Conservation (phyloP, 1,140 invertebrate species). For the Harlomillsia oculata region DNA sequence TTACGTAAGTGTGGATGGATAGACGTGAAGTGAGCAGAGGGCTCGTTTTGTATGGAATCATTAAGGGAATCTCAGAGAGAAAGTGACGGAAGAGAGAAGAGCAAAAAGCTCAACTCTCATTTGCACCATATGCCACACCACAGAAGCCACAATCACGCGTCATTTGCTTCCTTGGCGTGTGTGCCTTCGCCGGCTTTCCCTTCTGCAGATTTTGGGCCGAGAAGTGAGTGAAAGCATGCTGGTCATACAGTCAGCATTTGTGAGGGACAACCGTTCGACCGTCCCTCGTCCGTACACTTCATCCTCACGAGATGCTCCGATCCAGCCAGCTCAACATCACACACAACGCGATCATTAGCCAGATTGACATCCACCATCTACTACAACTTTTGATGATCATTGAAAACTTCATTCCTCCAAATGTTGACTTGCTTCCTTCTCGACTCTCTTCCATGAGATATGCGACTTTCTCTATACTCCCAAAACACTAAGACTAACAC, state of each 20-base stretch:
- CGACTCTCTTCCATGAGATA: background rate
- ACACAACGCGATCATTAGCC: constrained; percentile 25
- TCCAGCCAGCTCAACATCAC: background rate
- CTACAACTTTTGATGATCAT: constrained; percentile 30
- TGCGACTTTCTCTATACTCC: background rate
- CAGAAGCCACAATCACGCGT: constrained; percentile 20
- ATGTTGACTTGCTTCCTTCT: background rate
- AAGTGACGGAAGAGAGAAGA: constrained; percentile 7
- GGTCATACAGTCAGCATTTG: too few species aligned
- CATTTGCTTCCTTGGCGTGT: constrained; percentile 11
- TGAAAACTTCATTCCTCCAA: constrained; percentile 22
- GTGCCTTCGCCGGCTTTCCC: background rate
- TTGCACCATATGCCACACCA: constrained; percentile 30
- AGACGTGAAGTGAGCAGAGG: background rate
- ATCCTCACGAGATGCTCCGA: background rate
- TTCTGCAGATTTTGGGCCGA: background rate
- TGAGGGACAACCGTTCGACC: too few species aligned
- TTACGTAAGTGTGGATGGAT: background rate
- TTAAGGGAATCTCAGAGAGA: constrained; percentile 8
- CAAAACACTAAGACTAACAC: too few species aligned
- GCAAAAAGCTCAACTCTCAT: constrained; percentile 27
- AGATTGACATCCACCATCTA: constrained; percentile 27
- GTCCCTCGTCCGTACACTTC: background rate
- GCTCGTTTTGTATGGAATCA: constrained; percentile 9
- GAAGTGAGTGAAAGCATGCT: too few species aligned